These are phyloP conservation scores for Hemibates koningsi DNA, from an alignment of 2,113 vertebrate species.

Conservation along the genomic window DNA sequence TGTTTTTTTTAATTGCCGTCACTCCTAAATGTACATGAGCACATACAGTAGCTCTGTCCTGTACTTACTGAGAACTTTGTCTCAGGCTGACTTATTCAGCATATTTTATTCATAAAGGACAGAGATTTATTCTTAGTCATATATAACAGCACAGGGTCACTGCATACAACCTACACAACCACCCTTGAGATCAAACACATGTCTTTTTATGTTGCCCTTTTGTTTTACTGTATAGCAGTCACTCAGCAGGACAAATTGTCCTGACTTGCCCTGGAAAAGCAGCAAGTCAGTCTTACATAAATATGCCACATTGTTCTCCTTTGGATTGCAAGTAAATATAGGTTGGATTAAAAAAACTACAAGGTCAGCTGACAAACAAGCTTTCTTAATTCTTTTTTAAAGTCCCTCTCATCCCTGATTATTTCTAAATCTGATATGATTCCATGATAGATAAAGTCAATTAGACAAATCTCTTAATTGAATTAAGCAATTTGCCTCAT, in stretches of 20 bases:
- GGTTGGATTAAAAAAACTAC: background rate
- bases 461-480: slow-evolving; percentile 42
- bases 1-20: background rate
- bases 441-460: slow-evolving; percentile 45
- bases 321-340: background rate
- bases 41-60: background rate
- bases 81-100: background rate
- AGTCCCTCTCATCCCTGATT: slow-evolving; percentile 36
- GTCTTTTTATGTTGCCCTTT: background rate
- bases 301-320: background rate
- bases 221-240: background rate
- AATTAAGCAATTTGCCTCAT: slow-evolving; percentile 51
- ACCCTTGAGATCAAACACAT: background rate
- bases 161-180: background rate
- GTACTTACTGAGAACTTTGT: background rate
- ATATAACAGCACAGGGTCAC: background rate
- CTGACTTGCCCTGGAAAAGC: background rate
- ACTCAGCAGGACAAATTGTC: background rate
- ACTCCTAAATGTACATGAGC: background rate
- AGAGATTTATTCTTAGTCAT: background rate
- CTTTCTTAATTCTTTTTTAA: background rate
- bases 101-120: slow-evolving; percentile 28
- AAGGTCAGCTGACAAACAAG: background rate
- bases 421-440: slow-evolving; percentile 41
- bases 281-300: background rate